Conservation (phyloP, 64 coral and sea anemone genomes). For the Stichodactyla mertensii region DNA sequence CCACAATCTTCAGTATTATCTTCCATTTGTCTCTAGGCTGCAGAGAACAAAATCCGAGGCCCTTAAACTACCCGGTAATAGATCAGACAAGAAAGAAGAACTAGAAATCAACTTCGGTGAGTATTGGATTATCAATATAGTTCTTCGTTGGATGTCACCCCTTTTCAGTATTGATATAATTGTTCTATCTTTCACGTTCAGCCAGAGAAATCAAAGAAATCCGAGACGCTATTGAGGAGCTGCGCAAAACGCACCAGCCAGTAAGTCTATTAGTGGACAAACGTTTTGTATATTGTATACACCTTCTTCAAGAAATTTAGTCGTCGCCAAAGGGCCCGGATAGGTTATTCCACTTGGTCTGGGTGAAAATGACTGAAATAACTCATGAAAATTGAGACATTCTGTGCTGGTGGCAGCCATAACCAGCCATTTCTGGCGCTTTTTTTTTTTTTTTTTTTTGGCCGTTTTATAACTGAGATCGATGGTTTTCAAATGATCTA, state of each 20-base stretch:
- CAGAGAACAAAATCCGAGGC: slow-evolving; percentile 49
- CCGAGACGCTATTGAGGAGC: background rate
- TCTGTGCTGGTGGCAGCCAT: too few species aligned
- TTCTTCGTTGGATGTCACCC: background rate
- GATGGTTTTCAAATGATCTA: too few species aligned
- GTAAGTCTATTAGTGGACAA: background rate
- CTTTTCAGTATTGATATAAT: background rate
- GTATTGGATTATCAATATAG: background rate
- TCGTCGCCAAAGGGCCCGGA: too few species aligned
- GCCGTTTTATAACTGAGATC: background rate
- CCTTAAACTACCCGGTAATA: background rate
- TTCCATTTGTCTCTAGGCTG: slow-evolving; percentile 15
- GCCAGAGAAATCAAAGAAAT: slow-evolving; percentile 25
- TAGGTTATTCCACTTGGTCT: too few species aligned
- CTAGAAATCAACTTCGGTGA: slow-evolving; percentile 1
- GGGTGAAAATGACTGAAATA: too few species aligned
- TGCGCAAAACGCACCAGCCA: background rate
- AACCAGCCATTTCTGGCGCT: too few species aligned
- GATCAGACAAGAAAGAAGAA: background rate
- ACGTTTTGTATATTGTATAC: too few species aligned
- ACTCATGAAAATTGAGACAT: too few species aligned
- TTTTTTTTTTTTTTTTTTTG: background rate
- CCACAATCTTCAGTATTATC: too few species aligned
- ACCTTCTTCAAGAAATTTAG: too few species aligned
- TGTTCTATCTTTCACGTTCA: background rate